A percentile compares a stretch with the other conserved stretches of the same genome.
Conservation (phyloP, 1,140 invertebrate genomes). For the Drosophila seguyi region DNA sequence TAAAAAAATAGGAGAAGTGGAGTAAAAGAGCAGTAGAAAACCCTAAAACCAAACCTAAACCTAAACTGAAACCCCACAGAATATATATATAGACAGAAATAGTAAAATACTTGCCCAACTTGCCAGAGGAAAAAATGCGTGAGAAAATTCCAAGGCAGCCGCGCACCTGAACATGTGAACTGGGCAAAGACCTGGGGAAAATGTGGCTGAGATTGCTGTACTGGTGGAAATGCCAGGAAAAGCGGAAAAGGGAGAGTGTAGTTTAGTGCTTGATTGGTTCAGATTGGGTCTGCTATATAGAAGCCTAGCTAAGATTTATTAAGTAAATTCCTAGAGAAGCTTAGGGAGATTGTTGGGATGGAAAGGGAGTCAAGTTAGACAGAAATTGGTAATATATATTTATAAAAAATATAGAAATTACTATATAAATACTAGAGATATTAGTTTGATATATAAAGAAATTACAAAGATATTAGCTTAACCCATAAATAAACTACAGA, state of each 20-base stretch:
- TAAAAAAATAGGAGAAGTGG: conserved; percentile 8
- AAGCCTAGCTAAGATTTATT: conserved; percentile 51
- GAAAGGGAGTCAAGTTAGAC: too few relatives aligned
- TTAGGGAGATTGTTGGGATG: not conserved
- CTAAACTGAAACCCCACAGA: conserved; percentile 12
- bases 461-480: too few relatives aligned
- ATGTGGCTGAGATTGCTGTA: conserved; percentile 1
- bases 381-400: too few relatives aligned
- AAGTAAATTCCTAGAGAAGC: conserved; percentile 17
- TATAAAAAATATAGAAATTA: not conserved
- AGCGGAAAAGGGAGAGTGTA: conserved; percentile 27
- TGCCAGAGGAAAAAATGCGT: conserved; percentile 58
- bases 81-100: conserved; percentile 32
- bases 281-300: conserved; percentile 31
- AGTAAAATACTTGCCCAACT: conserved; percentile 29
- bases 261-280: conserved; percentile 26
- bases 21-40: conserved; percentile 2
- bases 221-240: conserved; percentile 23
- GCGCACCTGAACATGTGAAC: conserved; percentile 52
- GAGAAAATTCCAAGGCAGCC: conserved; percentile 65
- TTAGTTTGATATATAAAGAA: too few relatives aligned
- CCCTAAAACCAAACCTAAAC: conserved; percentile 12
- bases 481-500: too few relatives aligned
- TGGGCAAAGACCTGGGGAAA: conserved; percentile 21
- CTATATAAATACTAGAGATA: too few relatives aligned